Conservation (phyloP, 1,140 invertebrate genomes). For the Polypedilum pembai region DNA sequence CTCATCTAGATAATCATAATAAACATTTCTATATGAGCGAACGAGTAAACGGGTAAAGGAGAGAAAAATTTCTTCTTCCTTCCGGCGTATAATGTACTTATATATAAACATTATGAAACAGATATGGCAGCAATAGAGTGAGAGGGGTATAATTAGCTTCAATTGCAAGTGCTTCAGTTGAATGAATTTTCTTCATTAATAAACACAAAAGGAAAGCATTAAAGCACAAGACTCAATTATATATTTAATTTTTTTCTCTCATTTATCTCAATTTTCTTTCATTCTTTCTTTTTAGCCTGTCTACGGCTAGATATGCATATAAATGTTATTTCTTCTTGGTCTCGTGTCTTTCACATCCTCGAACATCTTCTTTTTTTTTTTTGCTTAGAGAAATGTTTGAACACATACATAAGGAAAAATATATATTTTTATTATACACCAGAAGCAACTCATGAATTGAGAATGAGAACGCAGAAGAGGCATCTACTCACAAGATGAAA, state of each 20-base stretch:
- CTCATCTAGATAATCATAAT: too few relatives aligned
- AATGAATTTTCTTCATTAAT: constrained; percentile 25
- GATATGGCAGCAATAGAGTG: too few relatives aligned
- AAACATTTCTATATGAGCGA: too few relatives aligned
- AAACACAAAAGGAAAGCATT: constrained; percentile 9
- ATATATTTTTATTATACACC: background rate
- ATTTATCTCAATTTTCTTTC: constrained; percentile 5
- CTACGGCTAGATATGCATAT: background rate
- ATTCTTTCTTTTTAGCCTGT: background rate
- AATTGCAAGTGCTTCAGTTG: constrained; percentile 2
- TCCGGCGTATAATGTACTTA: too few relatives aligned
- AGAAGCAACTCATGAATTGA: background rate
- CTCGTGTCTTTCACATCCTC: background rate
- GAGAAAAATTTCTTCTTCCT: too few relatives aligned
- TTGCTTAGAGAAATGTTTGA: background rate
- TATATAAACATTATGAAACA: too few relatives aligned
- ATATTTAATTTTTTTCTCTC: background rate
- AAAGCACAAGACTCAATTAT: constrained; percentile 20
- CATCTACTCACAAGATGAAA: background rate
- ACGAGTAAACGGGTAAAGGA: too few relatives aligned
- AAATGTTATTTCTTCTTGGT: background rate
- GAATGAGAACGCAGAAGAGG: background rate
- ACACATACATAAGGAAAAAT: background rate
- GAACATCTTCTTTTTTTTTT: background rate
- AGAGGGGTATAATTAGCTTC: background rate